Evolutionary conservation across 2,113 vertebrate genomes (phyloP).

Genomic region (Tonatia bakeri): DNA sequence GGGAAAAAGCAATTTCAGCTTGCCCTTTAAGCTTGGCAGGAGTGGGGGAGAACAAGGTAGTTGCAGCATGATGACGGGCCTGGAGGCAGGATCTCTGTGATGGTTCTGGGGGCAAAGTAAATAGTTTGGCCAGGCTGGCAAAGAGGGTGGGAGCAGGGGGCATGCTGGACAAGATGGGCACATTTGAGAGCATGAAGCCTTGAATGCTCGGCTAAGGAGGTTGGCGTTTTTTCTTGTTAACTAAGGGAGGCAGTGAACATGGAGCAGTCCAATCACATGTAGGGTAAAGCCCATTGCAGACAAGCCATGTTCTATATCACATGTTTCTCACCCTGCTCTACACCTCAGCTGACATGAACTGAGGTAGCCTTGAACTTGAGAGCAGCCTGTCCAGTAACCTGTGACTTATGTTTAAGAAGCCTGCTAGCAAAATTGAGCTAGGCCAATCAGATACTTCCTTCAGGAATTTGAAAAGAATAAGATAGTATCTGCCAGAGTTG

Average conservation of each 20-base stretch:
- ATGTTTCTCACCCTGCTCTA: no score
- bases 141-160: neutral
- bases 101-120: neutral
- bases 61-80: neutral
- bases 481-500: neutral
- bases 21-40: neutral
- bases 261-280: neutral
- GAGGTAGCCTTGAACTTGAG: neutral
- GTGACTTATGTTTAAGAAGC: neutral
- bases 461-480: neutral
- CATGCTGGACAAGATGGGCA: neutral
- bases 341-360: neutral
- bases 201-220: neutral
- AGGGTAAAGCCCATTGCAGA: neutral
- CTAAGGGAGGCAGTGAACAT: neutral
- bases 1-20: neutral
- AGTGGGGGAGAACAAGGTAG: rapidly evolving
- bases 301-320: neutral
- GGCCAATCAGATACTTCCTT: neutral
- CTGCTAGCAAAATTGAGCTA: neutral
- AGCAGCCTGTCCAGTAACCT: neutral
- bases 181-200: neutral
- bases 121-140: neutral
- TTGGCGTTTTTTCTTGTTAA: neutral
- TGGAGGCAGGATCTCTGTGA: neutral